A percentile compares a stretch with the other conserved stretches of the same genome.
Evolutionary conservation across 2,113 vertebrate species (phyloP).

Genomic region (Callithrix jacchus): DNA sequence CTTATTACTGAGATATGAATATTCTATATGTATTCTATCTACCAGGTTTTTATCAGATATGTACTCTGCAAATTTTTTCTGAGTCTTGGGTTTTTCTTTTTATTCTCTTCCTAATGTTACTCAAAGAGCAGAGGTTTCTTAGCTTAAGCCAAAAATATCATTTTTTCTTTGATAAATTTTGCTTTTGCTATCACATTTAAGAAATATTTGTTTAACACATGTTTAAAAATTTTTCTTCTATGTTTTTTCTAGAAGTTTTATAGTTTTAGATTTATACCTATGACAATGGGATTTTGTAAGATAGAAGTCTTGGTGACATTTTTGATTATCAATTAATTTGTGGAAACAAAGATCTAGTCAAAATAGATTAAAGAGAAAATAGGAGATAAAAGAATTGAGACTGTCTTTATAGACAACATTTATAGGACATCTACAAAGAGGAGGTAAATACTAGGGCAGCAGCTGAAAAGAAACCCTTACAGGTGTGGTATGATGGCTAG

Average conservation of each 20-base stretch:
- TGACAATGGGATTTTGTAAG: neutral
- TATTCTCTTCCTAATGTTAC: neutral
- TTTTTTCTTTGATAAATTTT: neutral
- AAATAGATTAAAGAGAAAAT: neutral
- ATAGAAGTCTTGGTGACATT: neutral
- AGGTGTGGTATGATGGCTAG: neutral
- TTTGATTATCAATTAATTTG: neutral
- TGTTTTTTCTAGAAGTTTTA: constrained; percentile 10
- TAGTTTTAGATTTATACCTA: neutral
- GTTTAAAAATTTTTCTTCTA: neutral
- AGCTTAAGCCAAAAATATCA: neutral
- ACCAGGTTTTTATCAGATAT: neutral
- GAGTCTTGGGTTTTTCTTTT: neutral
- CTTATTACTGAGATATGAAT: neutral
- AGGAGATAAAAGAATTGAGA: neutral
- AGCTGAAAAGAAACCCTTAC: neutral
- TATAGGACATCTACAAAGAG: neutral
- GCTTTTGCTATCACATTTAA: neutral
- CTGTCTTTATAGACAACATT: neutral
- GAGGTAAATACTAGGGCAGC: neutral
- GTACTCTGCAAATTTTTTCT: neutral
- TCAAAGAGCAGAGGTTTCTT: neutral
- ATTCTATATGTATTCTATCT: neutral
- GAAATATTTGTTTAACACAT: neutral
- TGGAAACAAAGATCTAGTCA: neutral